These are phyloP conservation scores for Alcedo atthis DNA, from an alignment of 2,797 vertebrate genomes.

Conservation along the genomic window DNA sequence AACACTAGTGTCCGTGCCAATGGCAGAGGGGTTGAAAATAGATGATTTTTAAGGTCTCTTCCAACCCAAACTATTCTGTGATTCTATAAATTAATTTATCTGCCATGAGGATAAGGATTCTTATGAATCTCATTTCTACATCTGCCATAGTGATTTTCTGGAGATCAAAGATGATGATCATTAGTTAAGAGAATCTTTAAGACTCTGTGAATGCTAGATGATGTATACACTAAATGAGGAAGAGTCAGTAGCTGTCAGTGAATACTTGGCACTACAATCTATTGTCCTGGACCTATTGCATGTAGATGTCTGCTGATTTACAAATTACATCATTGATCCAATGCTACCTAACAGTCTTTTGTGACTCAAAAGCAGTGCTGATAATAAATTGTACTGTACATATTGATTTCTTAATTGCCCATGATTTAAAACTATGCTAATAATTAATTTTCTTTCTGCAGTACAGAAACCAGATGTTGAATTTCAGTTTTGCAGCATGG, in stretches of 20 bases:
- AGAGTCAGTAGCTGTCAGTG: not conserved
- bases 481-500: not conserved
- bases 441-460: not conserved
- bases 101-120: conserved; percentile 6
- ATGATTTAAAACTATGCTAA: not conserved
- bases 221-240: not conserved
- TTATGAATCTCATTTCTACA: conserved; percentile 38
- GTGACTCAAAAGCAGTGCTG: not conserved
- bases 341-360: not conserved
- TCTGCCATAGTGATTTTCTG: not conserved
- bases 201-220: not conserved
- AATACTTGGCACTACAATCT: not conserved
- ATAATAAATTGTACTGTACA: not conserved
- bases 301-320: not conserved
- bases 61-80: too few species aligned
- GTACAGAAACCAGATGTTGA: not conserved
- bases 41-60: too few species aligned
- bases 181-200: not conserved
- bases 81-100: conserved; percentile 28
- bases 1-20: too few species aligned
- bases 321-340: not conserved
- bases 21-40: too few species aligned
- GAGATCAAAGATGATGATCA: not conserved
- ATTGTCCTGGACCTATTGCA: not conserved
- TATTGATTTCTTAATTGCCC: not conserved